Evolutionary conservation across 2,888 invertebrate genomes (phyloP).

Genomic region (Drosophila differens): DNA sequence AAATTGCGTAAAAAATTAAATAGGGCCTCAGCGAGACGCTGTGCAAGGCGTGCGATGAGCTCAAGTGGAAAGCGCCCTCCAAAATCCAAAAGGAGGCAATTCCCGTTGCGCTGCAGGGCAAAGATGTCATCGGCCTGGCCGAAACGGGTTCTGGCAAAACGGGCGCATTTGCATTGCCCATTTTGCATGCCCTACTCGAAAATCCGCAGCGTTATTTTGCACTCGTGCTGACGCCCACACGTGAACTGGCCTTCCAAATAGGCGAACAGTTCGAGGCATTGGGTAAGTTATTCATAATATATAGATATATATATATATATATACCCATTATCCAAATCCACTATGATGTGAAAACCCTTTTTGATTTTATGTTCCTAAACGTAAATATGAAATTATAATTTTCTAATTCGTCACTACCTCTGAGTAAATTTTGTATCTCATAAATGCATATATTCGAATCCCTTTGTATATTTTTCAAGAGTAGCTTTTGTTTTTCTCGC

Average conservation of each 20-base stretch:
- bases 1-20: background rate
- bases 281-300: slow-evolving; percentile 86
- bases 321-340: background rate
- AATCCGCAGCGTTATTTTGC: slow-evolving; percentile 98
- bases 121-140: slow-evolving; percentile 88
- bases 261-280: slow-evolving; percentile 99
- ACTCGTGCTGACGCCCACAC: slow-evolving; percentile 96
- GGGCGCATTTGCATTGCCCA: slow-evolving; percentile 98
- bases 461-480: background rate
- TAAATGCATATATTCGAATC: background rate
- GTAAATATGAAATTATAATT: slow-evolving; percentile 77
- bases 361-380: slow-evolving; percentile 69
- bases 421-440: slow-evolving; percentile 56
- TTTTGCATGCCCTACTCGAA: slow-evolving; percentile 95
- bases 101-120: slow-evolving; percentile 95
- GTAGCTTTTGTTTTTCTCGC: background rate
- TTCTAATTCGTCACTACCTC: slow-evolving; percentile 84
- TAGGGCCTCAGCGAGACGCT: slow-evolving; percentile 96
- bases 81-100: slow-evolving; percentile 98
- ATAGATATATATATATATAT: background rate
- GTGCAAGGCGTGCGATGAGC: slow-evolving; percentile 94
- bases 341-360: slow-evolving; percentile 77
- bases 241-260: slow-evolving; percentile 99
- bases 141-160: slow-evolving; percentile 96
- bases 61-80: slow-evolving; percentile 97